Evolutionary conservation across 2,888 invertebrate species (phyloP).

Genomic region (Stenotaenia linearis): DNA sequence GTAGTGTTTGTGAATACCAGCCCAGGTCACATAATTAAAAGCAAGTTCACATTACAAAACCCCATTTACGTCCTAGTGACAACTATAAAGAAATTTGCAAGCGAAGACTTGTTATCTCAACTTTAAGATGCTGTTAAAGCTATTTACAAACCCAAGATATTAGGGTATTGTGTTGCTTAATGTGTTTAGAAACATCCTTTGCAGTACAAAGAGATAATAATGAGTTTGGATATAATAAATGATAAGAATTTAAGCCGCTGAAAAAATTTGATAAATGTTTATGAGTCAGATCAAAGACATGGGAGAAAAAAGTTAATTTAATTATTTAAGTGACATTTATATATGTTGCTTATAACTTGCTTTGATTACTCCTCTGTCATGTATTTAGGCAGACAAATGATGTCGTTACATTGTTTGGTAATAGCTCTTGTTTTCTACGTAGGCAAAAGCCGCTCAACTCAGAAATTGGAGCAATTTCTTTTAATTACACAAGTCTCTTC

Average conservation of each 20-base stretch:
- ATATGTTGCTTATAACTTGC: neutral
- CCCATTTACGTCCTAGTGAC: too few relatives aligned
- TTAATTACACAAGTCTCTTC: neutral
- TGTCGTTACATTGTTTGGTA: neutral
- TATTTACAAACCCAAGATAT: neutral
- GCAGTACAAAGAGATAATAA: neutral
- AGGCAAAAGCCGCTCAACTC: neutral
- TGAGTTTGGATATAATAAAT: neutral
- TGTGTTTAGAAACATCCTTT: neutral
- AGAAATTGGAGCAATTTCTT: neutral
- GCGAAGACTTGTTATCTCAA: neutral
- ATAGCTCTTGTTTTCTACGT: neutral
- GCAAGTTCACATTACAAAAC: too few relatives aligned
- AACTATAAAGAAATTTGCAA: too few relatives aligned
- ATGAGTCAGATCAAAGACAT: neutral
- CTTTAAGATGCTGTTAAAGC: neutral
- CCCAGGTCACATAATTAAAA: too few relatives aligned
- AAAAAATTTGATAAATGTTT: neutral
- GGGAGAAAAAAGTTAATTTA: neutral
- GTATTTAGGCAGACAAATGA: neutral
- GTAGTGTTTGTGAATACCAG: too few relatives aligned
- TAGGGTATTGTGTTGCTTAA: too few relatives aligned
- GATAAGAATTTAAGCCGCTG: neutral
- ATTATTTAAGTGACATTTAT: neutral
- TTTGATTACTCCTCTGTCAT: neutral